Conservation (phyloP, 2,113 vertebrate genomes). For the Asarcornis scutulata region DNA sequence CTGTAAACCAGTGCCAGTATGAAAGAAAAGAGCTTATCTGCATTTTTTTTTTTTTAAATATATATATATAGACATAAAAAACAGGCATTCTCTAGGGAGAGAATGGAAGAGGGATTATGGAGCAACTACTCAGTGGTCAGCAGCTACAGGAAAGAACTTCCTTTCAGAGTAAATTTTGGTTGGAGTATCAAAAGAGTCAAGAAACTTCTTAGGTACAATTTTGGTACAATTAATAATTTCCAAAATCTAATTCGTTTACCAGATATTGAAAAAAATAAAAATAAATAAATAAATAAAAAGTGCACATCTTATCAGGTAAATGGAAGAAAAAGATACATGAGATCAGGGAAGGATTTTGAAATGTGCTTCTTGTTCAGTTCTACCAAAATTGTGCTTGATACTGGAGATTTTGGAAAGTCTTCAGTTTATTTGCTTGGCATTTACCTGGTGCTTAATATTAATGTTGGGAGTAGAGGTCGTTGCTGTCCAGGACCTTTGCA, state of each 20-base stretch:
- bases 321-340: background rate
- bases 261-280: background rate
- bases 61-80: background rate
- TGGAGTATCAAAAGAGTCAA: background rate
- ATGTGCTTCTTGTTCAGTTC: background rate
- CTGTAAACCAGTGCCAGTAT: background rate
- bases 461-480: background rate
- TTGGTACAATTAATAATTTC: background rate
- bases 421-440: background rate
- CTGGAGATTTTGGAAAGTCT: background rate
- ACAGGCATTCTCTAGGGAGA: background rate
- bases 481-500: background rate
- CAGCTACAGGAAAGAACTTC: background rate
- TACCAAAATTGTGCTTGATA: background rate
- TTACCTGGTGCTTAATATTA: background rate
- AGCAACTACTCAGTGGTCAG: background rate
- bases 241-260: background rate
- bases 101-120: background rate
- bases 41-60: background rate
- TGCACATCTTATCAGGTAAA: background rate
- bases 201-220: background rate
- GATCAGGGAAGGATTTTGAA: background rate
- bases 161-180: background rate
- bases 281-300: background rate
- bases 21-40: background rate